Evolutionary conservation across 1,140 invertebrate genomes (phyloP), one percentile per base, ranked within the genome.

Genomic region (Drosophila grimshawi): DNA sequence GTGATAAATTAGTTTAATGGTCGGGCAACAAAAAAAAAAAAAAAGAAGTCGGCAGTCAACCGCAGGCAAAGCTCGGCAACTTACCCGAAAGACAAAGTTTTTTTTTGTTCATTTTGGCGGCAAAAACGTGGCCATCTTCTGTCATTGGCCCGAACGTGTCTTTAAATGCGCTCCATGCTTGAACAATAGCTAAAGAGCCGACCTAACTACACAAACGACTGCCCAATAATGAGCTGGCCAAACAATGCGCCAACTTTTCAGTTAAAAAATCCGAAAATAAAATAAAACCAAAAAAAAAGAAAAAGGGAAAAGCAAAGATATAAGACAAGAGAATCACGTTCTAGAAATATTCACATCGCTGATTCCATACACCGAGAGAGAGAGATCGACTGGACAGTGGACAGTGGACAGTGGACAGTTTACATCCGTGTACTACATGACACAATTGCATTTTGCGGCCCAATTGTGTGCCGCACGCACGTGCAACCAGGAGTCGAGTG

Each of bases 1-100:
- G 85, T 89, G 85, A 89, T 89, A 89, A 89, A 89, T 89, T 89
- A 89, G 85, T 89, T 89, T 85, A 89, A 89, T 89, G 78, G 78
- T 86, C 46, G 61, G 49, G 49, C 66, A 74, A 66, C 55, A 57
- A 53, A 59, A 63, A 56, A 61, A 19, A 45, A 43, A 19, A 80
- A 76, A 74, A 63, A 70, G 76, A 69, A 78, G 55, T 49, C 65
- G 74, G 76, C 74, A 78, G 55, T 53, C 65, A 59, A 86, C 86
- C 85, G 81, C 85, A 89, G 75, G 74, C 71, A 85, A 80, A 86
- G 83, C 80, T 86, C 53, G 11, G 27, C 27, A 43, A 43, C 39
- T 41, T 72, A 63, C 77, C 73, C 45, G 10, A 33, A 37, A 32
- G 63, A 51, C 75, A 11, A 49, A 71, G 39, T 56, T 68, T 48